phyloP scores from a whole-genome alignment of 64 coral and sea anemone genomes.

The Montipora cactus region DNA sequence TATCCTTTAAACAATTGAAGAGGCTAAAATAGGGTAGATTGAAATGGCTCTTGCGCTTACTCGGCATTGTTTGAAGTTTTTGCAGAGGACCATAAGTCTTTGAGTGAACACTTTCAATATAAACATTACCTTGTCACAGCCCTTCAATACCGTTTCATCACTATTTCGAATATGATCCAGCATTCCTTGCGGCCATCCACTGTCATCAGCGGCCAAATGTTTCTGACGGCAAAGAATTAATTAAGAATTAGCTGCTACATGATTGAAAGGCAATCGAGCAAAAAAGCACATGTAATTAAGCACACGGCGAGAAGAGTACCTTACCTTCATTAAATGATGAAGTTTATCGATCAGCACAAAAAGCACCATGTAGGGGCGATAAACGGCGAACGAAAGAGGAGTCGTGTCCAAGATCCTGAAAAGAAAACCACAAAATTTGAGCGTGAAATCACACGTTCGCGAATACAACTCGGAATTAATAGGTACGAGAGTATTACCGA shows the following conservation, averaged over 20 bases:
- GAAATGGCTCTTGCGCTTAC: too few species aligned
- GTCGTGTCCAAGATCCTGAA: conserved; percentile 35
- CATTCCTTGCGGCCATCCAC: conserved; percentile 88
- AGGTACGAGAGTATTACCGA: too few species aligned
- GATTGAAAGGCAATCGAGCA: background rate
- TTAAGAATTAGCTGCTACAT: background rate
- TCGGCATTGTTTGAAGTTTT: too few species aligned
- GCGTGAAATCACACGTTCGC: background rate
- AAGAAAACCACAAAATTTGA: background rate
- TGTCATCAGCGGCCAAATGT: conserved; percentile 36
- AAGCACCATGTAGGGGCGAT: conserved; percentile 46
- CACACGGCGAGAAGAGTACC: too few species aligned
- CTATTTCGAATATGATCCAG: conserved; percentile 89
- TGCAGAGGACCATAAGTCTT: too few species aligned
- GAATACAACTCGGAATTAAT: too few species aligned
- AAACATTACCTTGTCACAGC: conserved; percentile 86
- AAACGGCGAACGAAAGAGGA: conserved; percentile 26
- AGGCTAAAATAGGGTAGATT: too few species aligned
- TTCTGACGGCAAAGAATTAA: conserved; percentile 32
- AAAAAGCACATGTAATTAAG: background rate
- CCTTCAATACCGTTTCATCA: conserved; percentile 90
- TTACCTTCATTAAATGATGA: conserved; percentile 63
- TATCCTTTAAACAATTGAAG: too few species aligned
- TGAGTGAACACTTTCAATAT: too few species aligned
- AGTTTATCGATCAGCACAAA: conserved; percentile 69